Evolutionary conservation across 1,140 invertebrate species (phyloP).

Genomic region (Formica exsecta): DNA sequence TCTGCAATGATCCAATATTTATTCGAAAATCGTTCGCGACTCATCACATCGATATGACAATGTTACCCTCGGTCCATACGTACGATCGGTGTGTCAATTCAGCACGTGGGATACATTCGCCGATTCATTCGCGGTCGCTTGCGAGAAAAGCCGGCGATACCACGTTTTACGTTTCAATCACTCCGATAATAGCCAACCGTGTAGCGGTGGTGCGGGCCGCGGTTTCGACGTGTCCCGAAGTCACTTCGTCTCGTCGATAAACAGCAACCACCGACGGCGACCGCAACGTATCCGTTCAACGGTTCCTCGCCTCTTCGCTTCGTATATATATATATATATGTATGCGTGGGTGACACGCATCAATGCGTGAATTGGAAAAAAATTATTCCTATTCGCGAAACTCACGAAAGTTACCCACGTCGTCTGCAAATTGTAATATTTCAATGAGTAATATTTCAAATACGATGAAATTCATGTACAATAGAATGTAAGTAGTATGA

Average conservation of each 20-base stretch:
- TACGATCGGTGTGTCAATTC: constrained; percentile 7
- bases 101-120: background rate
- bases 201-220: constrained; percentile 6
- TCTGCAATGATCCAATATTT: constrained; percentile 10
- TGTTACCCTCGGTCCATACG: background rate
- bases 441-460: background rate
- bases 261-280: constrained; percentile 34
- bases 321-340: constrained; percentile 3
- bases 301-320: background rate
- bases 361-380: background rate
- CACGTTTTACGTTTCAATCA: constrained; percentile 56
- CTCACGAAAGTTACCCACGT: background rate
- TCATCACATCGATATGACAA: background rate
- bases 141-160: background rate
- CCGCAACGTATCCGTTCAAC: constrained; percentile 18
- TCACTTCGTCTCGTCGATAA: constrained; percentile 51
- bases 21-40: background rate
- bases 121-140: background rate
- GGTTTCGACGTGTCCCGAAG: constrained; percentile 57
- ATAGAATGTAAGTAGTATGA: background rate
- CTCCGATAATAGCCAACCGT: constrained; percentile 39
- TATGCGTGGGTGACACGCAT: background rate
- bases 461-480: background rate
- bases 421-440: background rate
- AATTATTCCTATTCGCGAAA: background rate